A percentile compares a stretch with the other conserved stretches of the same genome.
phyloP scores from a whole-genome alignment of 2,113 vertebrate genomes.

The Porphyrio hochstetteri region DNA sequence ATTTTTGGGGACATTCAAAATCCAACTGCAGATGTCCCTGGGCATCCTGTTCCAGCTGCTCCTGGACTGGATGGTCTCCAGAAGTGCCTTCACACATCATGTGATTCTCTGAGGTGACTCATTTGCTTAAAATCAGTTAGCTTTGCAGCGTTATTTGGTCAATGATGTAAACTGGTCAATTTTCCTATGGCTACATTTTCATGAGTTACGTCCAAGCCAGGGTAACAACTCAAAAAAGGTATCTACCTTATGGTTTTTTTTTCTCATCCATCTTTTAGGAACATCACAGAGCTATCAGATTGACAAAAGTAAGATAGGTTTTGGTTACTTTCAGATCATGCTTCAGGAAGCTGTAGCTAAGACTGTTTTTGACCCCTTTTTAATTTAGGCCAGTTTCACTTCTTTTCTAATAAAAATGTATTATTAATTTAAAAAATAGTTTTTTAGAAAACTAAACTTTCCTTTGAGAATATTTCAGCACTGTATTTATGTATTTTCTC shows the following conservation, averaged over 20 bases:
- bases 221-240: neutral
- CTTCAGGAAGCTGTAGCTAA: neutral
- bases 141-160: neutral
- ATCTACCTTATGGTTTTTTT: neutral
- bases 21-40: neutral
- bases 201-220: neutral
- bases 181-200: neutral
- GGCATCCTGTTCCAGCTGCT: neutral
- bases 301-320: neutral
- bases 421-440: neutral
- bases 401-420: neutral
- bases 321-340: neutral
- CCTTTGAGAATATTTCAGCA: neutral
- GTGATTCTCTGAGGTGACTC: neutral
- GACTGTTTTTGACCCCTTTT: neutral
- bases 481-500: neutral
- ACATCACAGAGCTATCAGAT: neutral
- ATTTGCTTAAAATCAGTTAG: neutral
- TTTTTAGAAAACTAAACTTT: neutral
- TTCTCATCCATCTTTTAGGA: neutral
- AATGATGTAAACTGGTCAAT: neutral
- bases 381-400: neutral
- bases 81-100: neutral
- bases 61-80: neutral
- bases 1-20: neutral